A percentile compares a stretch with the other conserved stretches of the same genome.
phyloP scores from a whole-genome alignment of 2,888 invertebrate genomes.

The Adineta ricciae region DNA sequence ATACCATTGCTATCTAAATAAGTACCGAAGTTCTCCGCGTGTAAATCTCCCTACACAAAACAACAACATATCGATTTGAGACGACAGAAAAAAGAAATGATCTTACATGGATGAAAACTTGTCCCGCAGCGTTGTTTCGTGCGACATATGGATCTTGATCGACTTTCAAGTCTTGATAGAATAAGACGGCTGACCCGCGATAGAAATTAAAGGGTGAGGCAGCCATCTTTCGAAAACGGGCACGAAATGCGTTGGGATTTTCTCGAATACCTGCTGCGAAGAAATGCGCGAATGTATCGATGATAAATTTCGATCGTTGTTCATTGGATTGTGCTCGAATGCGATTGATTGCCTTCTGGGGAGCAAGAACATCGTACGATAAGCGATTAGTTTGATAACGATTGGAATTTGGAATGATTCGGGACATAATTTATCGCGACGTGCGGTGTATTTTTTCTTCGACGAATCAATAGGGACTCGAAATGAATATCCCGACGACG shows the following conservation, averaged over 20 bases:
- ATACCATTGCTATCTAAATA: slow-evolving; percentile 10
- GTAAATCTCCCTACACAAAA: background rate
- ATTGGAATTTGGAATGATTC: background rate
- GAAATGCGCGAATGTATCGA: background rate
- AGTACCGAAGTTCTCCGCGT: slow-evolving; percentile 5
- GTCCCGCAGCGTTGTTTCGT: background rate
- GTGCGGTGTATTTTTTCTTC: background rate
- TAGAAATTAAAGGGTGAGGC: background rate
- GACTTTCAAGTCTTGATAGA: slow-evolving; percentile 7
- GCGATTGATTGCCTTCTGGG: background rate
- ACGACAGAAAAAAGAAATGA: no score
- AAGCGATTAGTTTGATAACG: background rate
- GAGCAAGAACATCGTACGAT: background rate
- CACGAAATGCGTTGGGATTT: background rate
- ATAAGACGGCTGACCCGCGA: background rate
- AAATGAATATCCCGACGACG: no score
- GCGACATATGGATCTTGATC: background rate
- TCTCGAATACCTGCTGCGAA: background rate
- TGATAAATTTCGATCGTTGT: slow-evolving; percentile 1
- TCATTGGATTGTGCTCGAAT: background rate
- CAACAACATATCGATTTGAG: background rate
- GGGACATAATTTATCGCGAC: background rate
- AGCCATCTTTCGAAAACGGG: slow-evolving; percentile 14
- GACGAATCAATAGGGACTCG: no score
- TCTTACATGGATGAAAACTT: background rate